These are phyloP conservation scores for Catocala nupta DNA, from an alignment of 2,888 invertebrate genomes.

Conservation along the genomic window DNA sequence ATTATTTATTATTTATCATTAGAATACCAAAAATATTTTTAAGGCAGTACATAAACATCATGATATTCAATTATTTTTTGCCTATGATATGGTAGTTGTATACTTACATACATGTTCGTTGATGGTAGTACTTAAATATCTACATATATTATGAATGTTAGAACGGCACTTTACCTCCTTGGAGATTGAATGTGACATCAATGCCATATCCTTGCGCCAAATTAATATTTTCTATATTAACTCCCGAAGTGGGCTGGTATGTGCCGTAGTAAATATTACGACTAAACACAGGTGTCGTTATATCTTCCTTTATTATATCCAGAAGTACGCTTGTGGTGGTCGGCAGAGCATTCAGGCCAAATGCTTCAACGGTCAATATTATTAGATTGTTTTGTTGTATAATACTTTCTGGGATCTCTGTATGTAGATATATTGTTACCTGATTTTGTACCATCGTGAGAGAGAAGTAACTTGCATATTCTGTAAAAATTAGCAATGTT, in stretches of 20 bases:
- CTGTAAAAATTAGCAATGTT: slow-evolving; percentile 55
- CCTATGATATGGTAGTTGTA: too few species aligned
- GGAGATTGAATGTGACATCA: slow-evolving; percentile 63
- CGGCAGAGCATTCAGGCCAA: slow-evolving; percentile 61
- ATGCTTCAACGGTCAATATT: slow-evolving; percentile 66
- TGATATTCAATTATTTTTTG: too few species aligned
- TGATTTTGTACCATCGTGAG: slow-evolving; percentile 50
- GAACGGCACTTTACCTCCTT: slow-evolving; percentile 64
- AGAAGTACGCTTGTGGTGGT: slow-evolving; percentile 67
- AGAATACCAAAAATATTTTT: too few species aligned
- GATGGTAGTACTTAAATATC: too few species aligned
- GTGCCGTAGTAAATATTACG: slow-evolving; percentile 65
- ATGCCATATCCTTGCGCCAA: slow-evolving; percentile 68
- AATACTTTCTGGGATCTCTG: slow-evolving; percentile 60
- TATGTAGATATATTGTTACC: slow-evolving; percentile 54
- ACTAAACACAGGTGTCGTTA: slow-evolving; percentile 67
- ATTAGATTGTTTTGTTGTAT: slow-evolving; percentile 67
- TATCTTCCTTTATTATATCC: slow-evolving; percentile 71
- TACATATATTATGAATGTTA: not conserved
- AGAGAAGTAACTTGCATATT: slow-evolving; percentile 57
- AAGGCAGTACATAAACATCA: too few species aligned
- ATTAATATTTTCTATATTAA: slow-evolving; percentile 61
- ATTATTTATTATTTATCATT: too few species aligned
- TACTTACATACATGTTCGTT: too few species aligned
- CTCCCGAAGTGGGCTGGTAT: slow-evolving; percentile 48